Percentiles rank a stretch among this genome's conserved stretches.
Evolutionary conservation across 1,140 invertebrate genomes (phyloP).

Genomic region (Diabrotica undecimpunctata): DNA sequence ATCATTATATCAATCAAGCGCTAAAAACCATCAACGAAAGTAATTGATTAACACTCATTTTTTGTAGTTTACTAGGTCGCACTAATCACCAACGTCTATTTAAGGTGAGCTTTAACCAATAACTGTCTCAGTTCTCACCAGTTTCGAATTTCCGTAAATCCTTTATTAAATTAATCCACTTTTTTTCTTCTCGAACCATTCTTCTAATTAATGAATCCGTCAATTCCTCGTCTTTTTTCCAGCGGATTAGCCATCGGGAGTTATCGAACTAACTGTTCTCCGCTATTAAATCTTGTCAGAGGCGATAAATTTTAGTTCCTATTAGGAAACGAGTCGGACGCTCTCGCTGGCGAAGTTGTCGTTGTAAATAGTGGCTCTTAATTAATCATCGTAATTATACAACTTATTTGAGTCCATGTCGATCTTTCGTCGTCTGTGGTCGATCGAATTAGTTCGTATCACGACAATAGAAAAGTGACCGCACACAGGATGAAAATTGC

Average conservation of each 20-base stretch:
- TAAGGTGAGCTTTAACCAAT: not conserved
- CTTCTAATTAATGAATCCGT: not conserved
- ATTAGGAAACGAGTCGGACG: conserved; percentile 7
- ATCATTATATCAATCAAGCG: no score
- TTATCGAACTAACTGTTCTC: not conserved
- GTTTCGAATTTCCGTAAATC: not conserved
- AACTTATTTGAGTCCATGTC: not conserved
- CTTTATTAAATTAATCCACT: not conserved
- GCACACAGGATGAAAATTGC: not conserved
- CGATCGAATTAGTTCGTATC: not conserved
- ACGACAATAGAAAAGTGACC: not conserved
- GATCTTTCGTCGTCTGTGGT: not conserved
- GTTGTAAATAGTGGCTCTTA: not conserved
- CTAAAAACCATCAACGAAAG: no score
- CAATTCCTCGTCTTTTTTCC: not conserved
- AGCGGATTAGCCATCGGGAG: not conserved
- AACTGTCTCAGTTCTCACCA: not conserved
- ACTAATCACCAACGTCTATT: not conserved
- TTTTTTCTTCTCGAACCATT: not conserved
- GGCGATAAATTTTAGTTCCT: conserved; percentile 9
- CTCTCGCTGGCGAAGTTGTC: not conserved
- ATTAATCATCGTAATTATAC: not conserved
- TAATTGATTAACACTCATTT: no score
- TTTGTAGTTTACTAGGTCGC: not conserved
- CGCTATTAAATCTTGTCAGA: conserved; percentile 12